A percentile compares a stretch with the other conserved stretches of the same genome.
Conservation (phyloP, 2,888 invertebrate genomes). For the Netelia virgata region DNA sequence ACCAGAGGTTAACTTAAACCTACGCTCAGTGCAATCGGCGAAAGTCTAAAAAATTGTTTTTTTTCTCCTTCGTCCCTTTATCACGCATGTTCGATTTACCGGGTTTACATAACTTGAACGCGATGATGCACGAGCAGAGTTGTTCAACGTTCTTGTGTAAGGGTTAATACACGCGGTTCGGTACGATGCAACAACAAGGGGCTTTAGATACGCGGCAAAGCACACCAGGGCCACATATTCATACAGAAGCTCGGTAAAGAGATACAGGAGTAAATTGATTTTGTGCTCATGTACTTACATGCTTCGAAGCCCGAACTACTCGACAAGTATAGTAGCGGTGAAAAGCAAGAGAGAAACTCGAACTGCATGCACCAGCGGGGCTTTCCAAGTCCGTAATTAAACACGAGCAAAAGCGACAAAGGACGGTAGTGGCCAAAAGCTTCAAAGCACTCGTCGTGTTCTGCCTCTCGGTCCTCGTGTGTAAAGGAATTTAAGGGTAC, state of each 20-base stretch:
- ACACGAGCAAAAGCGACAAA: conserved; percentile 68
- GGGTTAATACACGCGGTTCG: not conserved
- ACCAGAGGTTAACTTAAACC: conserved; percentile 11
- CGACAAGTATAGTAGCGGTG: conserved; percentile 32
- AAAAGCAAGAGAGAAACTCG: conserved; percentile 40
- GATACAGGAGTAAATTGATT: conserved; percentile 58
- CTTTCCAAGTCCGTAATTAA: conserved; percentile 72
- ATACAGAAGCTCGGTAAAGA: conserved; percentile 37
- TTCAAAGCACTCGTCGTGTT: conserved; percentile 65
- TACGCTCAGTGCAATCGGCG: no score
- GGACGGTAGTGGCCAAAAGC: conserved; percentile 65
- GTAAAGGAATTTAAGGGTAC: conserved; percentile 49
- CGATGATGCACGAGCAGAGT: not conserved
- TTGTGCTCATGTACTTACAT: conserved; percentile 36
- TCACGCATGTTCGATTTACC: not conserved
- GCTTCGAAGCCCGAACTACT: conserved; percentile 37
- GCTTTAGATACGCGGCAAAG: conserved; percentile 41
- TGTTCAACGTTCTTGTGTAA: not conserved
- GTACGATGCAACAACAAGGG: not conserved
- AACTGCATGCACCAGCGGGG: conserved; percentile 49
- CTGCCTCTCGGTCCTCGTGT: conserved; percentile 44
- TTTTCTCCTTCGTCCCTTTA: not conserved
- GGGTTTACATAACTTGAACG: not conserved
- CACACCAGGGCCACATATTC: conserved; percentile 32
- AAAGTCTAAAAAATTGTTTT: no score